Conservation (phyloP, 2,113 vertebrate genomes). For the Aramus guarauna region DNA sequence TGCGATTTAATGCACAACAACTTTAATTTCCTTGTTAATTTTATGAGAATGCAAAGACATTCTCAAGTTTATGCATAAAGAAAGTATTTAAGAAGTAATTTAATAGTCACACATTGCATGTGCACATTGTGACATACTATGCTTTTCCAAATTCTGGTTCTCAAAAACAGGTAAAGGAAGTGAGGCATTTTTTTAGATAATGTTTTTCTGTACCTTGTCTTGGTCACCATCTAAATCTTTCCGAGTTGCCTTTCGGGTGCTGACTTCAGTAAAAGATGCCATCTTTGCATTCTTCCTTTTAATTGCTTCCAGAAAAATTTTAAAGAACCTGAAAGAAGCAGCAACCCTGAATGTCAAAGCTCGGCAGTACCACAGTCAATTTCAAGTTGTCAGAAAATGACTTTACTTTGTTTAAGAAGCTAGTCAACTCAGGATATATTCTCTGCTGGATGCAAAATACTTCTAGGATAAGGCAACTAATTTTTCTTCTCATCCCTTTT, state of each 20-base stretch:
- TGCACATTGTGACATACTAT: background rate
- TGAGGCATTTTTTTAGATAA: background rate
- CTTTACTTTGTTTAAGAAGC: background rate
- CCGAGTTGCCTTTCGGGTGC: constrained; percentile 78
- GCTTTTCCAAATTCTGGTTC: background rate
- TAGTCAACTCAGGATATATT: background rate
- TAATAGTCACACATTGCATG: background rate
- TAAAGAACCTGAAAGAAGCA: constrained; percentile 83
- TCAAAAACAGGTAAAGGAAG: background rate
- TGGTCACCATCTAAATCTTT: constrained; percentile 72
- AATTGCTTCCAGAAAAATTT: constrained; percentile 82
- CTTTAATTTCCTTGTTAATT: background rate
- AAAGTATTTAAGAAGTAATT: background rate
- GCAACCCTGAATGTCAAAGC: background rate
- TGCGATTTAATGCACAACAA: background rate
- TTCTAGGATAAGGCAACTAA: background rate
- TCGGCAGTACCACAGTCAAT: background rate
- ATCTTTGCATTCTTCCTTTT: constrained; percentile 84
- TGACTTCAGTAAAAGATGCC: constrained; percentile 79
- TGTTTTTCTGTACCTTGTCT: constrained; percentile 51
- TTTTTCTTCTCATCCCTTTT: background rate
- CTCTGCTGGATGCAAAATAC: background rate
- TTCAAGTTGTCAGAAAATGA: background rate
- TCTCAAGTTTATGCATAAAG: background rate
- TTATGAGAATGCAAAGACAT: background rate